These are phyloP conservation scores for Lagopus leucura DNA, from an alignment of 2,113 vertebrate genomes.

Conservation along the genomic window DNA sequence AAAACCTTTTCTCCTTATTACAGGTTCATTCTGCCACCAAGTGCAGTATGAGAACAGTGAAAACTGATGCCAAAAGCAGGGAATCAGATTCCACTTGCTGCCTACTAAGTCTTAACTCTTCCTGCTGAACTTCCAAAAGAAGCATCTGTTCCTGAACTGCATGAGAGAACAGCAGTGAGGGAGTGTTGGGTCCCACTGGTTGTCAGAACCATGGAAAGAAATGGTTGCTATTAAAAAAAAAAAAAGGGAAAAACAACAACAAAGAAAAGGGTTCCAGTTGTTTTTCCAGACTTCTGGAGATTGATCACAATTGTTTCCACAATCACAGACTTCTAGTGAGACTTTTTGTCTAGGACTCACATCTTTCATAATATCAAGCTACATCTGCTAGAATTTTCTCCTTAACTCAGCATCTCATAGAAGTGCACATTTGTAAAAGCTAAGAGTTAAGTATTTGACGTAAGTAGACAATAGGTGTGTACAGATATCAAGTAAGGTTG, in stretches of 20 bases:
- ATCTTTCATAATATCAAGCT: background rate
- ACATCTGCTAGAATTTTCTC: background rate
- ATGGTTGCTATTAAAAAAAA: background rate
- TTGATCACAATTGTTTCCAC: background rate
- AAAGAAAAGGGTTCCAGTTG: background rate
- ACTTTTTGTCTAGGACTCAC: background rate
- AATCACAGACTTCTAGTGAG: background rate
- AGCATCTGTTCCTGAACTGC: rapidly evolving
- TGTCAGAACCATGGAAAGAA: background rate
- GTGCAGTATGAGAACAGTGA: background rate
- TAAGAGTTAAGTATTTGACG: background rate
- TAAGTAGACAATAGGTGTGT: background rate
- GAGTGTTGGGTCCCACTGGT: background rate
- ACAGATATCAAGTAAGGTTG: background rate
- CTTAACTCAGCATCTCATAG: background rate
- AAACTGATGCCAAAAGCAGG: background rate
- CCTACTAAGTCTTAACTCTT: background rate
- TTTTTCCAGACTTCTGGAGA: background rate
- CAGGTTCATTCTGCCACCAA: background rate
- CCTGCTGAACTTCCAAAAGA: background rate
- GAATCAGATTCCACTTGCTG: background rate
- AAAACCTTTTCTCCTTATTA: background rate
- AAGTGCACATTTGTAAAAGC: background rate
- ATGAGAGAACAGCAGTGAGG: background rate
- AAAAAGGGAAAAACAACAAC: background rate